Percentiles rank a stretch among this genome's conserved stretches.
phyloP scores from a whole-genome alignment of 2,888 invertebrate species.

The Nomada ruficornis region DNA sequence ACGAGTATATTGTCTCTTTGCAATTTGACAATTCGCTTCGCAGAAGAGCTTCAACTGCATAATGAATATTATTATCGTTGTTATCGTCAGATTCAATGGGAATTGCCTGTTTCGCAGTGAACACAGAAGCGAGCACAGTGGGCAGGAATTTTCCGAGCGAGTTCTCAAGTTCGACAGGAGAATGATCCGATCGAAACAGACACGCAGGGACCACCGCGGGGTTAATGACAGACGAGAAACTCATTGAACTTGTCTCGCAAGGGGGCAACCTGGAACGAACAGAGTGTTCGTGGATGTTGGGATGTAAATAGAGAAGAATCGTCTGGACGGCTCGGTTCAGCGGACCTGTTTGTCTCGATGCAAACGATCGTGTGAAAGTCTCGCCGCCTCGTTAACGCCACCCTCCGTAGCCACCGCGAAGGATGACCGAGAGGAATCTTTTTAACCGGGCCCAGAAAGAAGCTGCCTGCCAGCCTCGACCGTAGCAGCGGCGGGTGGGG shows the following conservation, averaged over 20 bases:
- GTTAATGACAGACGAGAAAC: conserved; percentile 6
- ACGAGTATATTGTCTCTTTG: too few relatives aligned
- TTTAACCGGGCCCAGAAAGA: conserved; percentile 47
- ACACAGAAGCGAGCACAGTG: too few relatives aligned
- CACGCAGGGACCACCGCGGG: neutral
- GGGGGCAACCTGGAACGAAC: neutral
- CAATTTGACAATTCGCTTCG: too few relatives aligned
- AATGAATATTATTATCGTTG: too few relatives aligned
- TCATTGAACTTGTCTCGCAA: neutral
- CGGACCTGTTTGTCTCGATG: conserved; percentile 69
- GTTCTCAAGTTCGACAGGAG: too few relatives aligned
- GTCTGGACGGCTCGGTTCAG: conserved; percentile 42
- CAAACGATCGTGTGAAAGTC: conserved; percentile 76
- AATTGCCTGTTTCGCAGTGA: too few relatives aligned
- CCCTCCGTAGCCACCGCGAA: conserved; percentile 62
- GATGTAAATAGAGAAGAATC: conserved; percentile 61
- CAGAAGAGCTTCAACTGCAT: too few relatives aligned
- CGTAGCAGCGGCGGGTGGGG: conserved; percentile 45
- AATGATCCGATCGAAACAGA: too few relatives aligned
- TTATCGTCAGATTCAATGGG: too few relatives aligned
- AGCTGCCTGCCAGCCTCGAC: conserved; percentile 33
- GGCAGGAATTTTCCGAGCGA: too few relatives aligned
- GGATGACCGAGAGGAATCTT: conserved; percentile 47
- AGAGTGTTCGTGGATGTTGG: neutral
- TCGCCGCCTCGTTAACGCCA: conserved; percentile 77